Conservation (phyloP, 2,888 invertebrate species). For the Stenolophus ochropezus region DNA sequence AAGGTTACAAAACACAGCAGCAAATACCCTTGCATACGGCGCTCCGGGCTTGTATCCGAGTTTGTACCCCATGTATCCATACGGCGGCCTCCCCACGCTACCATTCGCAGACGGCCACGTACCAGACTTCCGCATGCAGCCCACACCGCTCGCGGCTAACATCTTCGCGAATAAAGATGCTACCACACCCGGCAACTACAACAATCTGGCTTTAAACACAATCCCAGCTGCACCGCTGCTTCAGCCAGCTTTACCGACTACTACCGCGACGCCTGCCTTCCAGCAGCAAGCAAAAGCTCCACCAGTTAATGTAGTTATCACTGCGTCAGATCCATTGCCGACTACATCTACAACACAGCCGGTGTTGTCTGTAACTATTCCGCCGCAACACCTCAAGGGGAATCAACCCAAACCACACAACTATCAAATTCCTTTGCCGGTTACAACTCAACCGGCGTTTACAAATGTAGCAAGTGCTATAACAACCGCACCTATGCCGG, state of each 20-base stretch:
- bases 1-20: constrained; percentile 35
- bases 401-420: constrained; percentile 75
- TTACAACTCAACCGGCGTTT: constrained; percentile 66
- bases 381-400: constrained; percentile 84
- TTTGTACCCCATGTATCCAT: constrained; percentile 70
- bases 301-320: constrained; percentile 88
- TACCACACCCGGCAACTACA: neutral
- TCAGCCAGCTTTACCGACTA: neutral
- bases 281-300: constrained; percentile 72
- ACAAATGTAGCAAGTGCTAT: constrained; percentile 68
- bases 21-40: constrained; percentile 41
- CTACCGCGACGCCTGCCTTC: neutral
- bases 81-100: constrained; percentile 66
- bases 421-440: constrained; percentile 82
- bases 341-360: constrained; percentile 78
- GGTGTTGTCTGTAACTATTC: constrained; percentile 85
- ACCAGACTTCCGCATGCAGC: constrained; percentile 51
- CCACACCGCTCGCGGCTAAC: neutral
- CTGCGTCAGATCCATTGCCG: constrained; percentile 86
- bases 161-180: constrained; percentile 10
- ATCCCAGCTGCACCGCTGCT: neutral
- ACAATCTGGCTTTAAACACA: neutral
- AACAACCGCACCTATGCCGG: constrained; percentile 68
- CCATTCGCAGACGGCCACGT: constrained; percentile 56
- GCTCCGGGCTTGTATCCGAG: constrained; percentile 68